A percentile compares a stretch with the other conserved stretches of the same genome.
Conservation (phyloP, 2,797 vertebrate genomes). For the Lepidocolaptes lacrymiger region DNA sequence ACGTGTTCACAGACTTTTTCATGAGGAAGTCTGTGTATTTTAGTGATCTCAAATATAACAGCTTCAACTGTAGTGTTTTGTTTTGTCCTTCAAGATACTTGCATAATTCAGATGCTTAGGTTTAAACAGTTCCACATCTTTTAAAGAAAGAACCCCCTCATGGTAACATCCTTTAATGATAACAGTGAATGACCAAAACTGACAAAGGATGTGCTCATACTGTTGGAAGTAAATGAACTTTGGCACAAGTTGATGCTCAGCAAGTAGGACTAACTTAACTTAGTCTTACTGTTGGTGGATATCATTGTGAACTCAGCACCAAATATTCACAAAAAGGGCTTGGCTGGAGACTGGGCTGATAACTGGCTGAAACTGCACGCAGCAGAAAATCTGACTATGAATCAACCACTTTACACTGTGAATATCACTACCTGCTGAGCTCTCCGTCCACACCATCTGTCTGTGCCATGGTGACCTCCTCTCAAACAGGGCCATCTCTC, state of each 20-base stretch:
- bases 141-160: neutral
- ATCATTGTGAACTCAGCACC: neutral
- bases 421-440: neutral
- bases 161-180: neutral
- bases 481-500: neutral
- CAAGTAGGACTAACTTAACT: neutral
- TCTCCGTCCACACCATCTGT: neutral
- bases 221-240: neutral
- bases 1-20: neutral
- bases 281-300: neutral
- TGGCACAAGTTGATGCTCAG: neutral
- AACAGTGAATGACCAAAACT: neutral
- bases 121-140: neutral
- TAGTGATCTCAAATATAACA: neutral
- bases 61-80: neutral
- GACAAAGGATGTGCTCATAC: neutral
- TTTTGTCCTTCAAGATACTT: neutral
- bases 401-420: neutral
- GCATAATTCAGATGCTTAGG: neutral
- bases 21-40: neutral
- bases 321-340: fast-evolving
- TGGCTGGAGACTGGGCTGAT: neutral
- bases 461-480: fast-evolving
- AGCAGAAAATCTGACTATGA: neutral
- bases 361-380: neutral